Conservation (phyloP, 1,140 invertebrate genomes). For the Papilio machaon region DNA sequence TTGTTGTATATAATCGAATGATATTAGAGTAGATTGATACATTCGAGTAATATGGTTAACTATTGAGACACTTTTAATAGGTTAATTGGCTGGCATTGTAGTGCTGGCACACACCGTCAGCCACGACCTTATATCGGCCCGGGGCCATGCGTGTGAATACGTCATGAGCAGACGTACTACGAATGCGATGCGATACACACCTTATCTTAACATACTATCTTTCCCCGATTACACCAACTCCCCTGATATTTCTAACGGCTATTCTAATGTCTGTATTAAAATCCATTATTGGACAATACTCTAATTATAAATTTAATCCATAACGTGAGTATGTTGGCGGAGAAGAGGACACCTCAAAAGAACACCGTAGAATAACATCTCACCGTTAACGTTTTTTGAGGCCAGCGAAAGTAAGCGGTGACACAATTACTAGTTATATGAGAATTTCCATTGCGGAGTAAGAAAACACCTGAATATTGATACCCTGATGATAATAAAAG, state of each 20-base stretch:
- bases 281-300: neutral
- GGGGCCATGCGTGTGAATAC: constrained; percentile 68
- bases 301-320: neutral
- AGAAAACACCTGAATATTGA: constrained; percentile 6
- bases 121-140: constrained; percentile 74
- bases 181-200: neutral
- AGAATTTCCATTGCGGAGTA: neutral
- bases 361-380: constrained; percentile 7
- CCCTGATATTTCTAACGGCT: neutral
- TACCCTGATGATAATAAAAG: neutral
- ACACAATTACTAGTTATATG: constrained; percentile 27
- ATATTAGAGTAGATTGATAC: neutral
- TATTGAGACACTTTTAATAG: constrained; percentile 69
- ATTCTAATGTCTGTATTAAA: neutral
- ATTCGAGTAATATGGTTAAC: constrained; percentile 43
- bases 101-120: constrained; percentile 72
- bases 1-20: neutral
- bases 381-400: constrained; percentile 8
- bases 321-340: neutral
- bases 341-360: neutral
- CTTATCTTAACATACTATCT: constrained; percentile 11
- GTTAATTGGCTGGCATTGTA: constrained; percentile 79
- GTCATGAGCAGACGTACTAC: constrained; percentile 53
- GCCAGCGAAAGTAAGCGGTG: constrained; percentile 15
- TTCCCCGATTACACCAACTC: neutral